Evolutionary conservation across 2,797 vertebrate genomes (phyloP).

Genomic region (Malurus splendens): DNA sequence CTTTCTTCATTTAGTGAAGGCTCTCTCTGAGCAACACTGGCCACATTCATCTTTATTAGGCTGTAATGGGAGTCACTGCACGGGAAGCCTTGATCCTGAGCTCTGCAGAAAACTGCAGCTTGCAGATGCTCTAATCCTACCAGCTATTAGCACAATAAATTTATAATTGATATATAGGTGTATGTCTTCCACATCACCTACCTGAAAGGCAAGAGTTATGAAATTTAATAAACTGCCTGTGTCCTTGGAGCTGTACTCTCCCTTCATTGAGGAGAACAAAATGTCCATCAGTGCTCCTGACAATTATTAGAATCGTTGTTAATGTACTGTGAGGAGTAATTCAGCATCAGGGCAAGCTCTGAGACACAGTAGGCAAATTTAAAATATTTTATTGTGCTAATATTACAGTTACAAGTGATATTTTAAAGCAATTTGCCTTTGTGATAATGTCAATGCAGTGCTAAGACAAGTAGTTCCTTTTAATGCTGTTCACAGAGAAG

Average conservation of each 20-base stretch:
- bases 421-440: slow-evolving; percentile 15
- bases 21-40: slow-evolving; percentile 68
- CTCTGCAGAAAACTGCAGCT: slow-evolving; percentile 49
- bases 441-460: slow-evolving; percentile 1
- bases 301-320: slow-evolving; percentile 19
- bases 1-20: slow-evolving; percentile 68
- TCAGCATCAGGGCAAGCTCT: slow-evolving; percentile 30
- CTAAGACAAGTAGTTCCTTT: slow-evolving; percentile 13
- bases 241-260: slow-evolving; percentile 7
- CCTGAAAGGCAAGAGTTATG: neutral
- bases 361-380: slow-evolving; percentile 31
- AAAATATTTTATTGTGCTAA: slow-evolving; percentile 41
- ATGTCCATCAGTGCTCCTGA: neutral
- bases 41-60: slow-evolving; percentile 71
- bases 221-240: slow-evolving; percentile 1
- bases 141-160: slow-evolving; percentile 31
- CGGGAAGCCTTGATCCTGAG: slow-evolving; percentile 45
- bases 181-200: neutral
- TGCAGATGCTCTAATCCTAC: slow-evolving; percentile 34
- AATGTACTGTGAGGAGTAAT: slow-evolving; percentile 33
- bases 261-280: slow-evolving; percentile 1
- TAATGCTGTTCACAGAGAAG: neutral
- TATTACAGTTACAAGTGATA: slow-evolving; percentile 26
- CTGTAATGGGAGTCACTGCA: slow-evolving; percentile 44
- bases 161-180: neutral